Percentiles rank a stretch among this genome's conserved stretches.
Conservation (phyloP, 2,797 vertebrate species). For the Sebastiscus tertius region DNA sequence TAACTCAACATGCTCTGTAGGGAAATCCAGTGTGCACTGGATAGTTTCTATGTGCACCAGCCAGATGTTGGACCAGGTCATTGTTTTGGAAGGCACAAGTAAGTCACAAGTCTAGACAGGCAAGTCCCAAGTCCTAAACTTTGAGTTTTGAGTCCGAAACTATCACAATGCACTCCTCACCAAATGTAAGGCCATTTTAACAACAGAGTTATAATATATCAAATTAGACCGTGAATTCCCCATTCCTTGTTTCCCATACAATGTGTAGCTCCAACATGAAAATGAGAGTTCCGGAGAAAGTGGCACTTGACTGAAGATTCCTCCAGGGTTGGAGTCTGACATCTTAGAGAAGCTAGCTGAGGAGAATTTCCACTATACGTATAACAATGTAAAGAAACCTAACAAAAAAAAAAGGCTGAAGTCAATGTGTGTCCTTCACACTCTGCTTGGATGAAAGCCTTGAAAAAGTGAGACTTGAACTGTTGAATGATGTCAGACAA, state of each 20-base stretch:
- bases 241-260: background rate
- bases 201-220: too few relatives aligned
- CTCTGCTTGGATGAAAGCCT: conserved; percentile 2
- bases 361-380: background rate
- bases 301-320: background rate
- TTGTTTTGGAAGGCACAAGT: too few relatives aligned
- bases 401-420: conserved; percentile 1
- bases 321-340: background rate
- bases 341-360: background rate
- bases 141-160: too few relatives aligned
- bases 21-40: too few relatives aligned
- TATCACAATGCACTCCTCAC: too few relatives aligned
- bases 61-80: too few relatives aligned
- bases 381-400: conserved; percentile 1
- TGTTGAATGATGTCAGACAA: conserved; percentile 14
- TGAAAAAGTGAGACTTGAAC: background rate
- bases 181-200: too few relatives aligned
- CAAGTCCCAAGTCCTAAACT: too few relatives aligned
- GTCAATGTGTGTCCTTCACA: conserved; percentile 20
- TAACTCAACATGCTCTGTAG: too few relatives aligned
- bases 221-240: background rate
- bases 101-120: too few relatives aligned
- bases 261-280: background rate
- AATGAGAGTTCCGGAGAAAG: background rate
- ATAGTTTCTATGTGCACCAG: too few relatives aligned